phyloP scores from a whole-genome alignment of 2,888 invertebrate genomes.

The Timema podura region DNA sequence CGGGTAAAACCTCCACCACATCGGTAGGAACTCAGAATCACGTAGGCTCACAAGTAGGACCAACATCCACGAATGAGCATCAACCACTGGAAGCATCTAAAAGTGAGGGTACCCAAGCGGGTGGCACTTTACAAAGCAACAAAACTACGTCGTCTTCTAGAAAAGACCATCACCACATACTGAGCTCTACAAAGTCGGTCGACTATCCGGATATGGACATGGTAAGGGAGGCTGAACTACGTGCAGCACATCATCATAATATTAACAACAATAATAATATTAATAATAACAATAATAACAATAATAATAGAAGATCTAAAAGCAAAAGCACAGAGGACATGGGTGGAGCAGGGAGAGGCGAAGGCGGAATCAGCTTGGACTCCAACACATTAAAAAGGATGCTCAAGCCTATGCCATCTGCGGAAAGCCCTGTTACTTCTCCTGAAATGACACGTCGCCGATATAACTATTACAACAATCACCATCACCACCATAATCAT shows the following conservation, averaged over 20 bases:
- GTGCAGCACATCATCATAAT: slow-evolving; percentile 59
- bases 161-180: slow-evolving; percentile 30
- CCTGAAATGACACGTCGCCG: slow-evolving; percentile 84
- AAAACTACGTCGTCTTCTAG: slow-evolving; percentile 14
- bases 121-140: slow-evolving; percentile 57
- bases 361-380: slow-evolving; percentile 53
- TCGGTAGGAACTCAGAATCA: slow-evolving; percentile 67
- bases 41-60: slow-evolving; percentile 58
- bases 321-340: slow-evolving; percentile 85
- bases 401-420: slow-evolving; percentile 90
- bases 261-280: slow-evolving; percentile 72
- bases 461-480: slow-evolving; percentile 44
- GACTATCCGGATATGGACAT: slow-evolving; percentile 53
- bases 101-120: slow-evolving; percentile 81
- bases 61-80: slow-evolving; percentile 61
- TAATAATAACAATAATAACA: slow-evolving; percentile 45
- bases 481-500: slow-evolving; percentile 53
- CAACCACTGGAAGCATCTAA: slow-evolving; percentile 63
- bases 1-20: slow-evolving; percentile 60
- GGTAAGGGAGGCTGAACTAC: slow-evolving; percentile 65
- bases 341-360: slow-evolving; percentile 27
- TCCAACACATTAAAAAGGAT: slow-evolving; percentile 87
- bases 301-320: slow-evolving; percentile 60
- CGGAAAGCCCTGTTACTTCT: slow-evolving; percentile 84
- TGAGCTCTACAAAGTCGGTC: slow-evolving; percentile 46